Conservation (phyloP, 2,888 invertebrate genomes). For the Pseudococcus viburni region DNA sequence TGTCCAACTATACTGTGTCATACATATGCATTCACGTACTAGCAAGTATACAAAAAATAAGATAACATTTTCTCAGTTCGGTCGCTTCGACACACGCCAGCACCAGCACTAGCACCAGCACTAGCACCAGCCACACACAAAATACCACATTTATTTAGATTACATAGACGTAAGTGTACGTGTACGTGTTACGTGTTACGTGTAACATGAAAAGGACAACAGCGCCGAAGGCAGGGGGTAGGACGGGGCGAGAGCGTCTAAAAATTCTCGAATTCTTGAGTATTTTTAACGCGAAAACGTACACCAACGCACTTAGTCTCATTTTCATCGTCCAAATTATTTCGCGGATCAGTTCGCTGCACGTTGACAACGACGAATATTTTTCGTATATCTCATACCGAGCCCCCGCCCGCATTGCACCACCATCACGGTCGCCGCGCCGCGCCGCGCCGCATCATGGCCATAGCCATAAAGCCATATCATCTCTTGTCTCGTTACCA, state of each 20-base stretch:
- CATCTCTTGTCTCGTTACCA: too few relatives aligned
- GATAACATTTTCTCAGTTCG: not conserved
- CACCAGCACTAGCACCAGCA: not conserved
- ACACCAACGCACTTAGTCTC: constrained; percentile 31
- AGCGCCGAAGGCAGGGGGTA: not conserved
- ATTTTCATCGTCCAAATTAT: constrained; percentile 50
- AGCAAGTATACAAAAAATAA: not conserved
- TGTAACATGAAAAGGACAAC: not conserved
- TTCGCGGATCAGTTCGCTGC: constrained; percentile 53
- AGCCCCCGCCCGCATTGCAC: not conserved
- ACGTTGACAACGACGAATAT: constrained; percentile 53
- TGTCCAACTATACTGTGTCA: not conserved
- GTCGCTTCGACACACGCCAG: not conserved
- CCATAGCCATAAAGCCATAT: too few relatives aligned
- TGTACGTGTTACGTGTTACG: not conserved
- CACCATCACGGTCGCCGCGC: not conserved
- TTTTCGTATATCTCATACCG: constrained; percentile 12
- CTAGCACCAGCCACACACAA: too few relatives aligned
- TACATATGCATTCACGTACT: not conserved
- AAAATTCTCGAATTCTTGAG: constrained; percentile 61
- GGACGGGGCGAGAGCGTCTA: constrained; percentile 22
- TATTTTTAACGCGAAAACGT: constrained; percentile 56
- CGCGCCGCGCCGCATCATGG: too few relatives aligned
- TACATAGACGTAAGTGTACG: too few relatives aligned
- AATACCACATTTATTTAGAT: too few relatives aligned